Percentiles rank a stretch among this genome's conserved stretches.
Conservation (phyloP, 2,113 vertebrate species). For the Aythya baeri region DNA sequence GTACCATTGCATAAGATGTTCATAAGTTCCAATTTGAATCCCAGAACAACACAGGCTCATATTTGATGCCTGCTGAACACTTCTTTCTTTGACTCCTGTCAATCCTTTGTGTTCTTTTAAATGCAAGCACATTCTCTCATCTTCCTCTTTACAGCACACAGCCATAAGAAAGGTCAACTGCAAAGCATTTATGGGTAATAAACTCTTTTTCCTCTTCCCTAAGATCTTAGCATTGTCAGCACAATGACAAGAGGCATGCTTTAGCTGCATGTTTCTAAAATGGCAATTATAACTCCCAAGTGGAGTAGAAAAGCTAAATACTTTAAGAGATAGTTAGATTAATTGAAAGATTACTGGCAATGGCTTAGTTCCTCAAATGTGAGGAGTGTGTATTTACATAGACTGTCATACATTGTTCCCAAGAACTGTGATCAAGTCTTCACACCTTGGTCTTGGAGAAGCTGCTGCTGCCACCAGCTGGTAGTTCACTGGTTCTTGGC, state of each 20-base stretch:
- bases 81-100: background rate
- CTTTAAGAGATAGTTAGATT: background rate
- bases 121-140: background rate
- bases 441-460: background rate
- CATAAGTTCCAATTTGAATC: background rate
- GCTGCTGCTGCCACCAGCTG: conserved; percentile 61
- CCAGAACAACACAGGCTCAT: background rate
- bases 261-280: background rate
- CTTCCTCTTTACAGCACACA: background rate
- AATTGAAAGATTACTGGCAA: background rate
- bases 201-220: background rate
- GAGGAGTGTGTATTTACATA: background rate
- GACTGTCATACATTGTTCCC: rapidly evolving
- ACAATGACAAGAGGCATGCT: background rate
- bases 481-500: background rate
- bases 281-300: background rate
- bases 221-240: background rate
- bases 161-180: background rate
- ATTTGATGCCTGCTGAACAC: background rate
- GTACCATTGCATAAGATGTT: background rate
- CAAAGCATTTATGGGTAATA: background rate
- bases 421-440: background rate
- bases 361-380: background rate
- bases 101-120: background rate
- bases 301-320: background rate